A percentile compares a stretch with the other conserved stretches of the same genome.
phyloP scores from a whole-genome alignment of 2,113 vertebrate genomes.

The Erythrolamprus reginae region DNA sequence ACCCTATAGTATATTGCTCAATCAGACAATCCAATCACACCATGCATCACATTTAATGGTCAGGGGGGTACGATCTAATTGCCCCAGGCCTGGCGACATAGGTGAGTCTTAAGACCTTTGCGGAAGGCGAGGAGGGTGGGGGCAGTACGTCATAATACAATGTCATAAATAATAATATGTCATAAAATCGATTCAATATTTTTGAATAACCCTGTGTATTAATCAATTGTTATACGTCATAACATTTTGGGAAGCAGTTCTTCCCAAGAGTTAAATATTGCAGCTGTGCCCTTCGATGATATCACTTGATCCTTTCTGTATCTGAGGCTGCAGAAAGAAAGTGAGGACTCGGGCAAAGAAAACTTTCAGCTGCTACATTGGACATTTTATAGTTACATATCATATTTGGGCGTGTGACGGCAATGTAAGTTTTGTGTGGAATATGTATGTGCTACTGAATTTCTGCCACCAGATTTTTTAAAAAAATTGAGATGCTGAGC shows the following conservation, averaged over 20 bases:
- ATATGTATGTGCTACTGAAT: background rate
- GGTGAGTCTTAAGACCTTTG: too few species aligned
- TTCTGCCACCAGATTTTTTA: background rate
- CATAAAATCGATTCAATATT: too few species aligned
- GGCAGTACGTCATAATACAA: too few species aligned
- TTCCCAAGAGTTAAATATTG: background rate
- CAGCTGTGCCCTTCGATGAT: background rate
- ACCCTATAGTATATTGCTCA: too few species aligned
- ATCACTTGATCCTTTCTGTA: background rate
- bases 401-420: background rate
- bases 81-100: too few species aligned
- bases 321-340: background rate
- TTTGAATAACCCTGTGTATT: background rate
- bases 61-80: too few species aligned
- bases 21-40: too few species aligned
- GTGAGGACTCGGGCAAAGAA: background rate
- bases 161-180: too few species aligned
- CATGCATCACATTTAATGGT: too few species aligned
- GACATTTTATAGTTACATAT: background rate
- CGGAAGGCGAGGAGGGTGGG: too few species aligned
- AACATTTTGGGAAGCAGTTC: background rate
- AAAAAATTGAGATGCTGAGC: background rate
- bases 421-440: background rate
- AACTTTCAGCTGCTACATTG: background rate
- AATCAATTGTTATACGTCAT: background rate